Evolutionary conservation across 92 coral and sea anemone species (phyloP).

Genomic region (Heliopora coerulea): DNA sequence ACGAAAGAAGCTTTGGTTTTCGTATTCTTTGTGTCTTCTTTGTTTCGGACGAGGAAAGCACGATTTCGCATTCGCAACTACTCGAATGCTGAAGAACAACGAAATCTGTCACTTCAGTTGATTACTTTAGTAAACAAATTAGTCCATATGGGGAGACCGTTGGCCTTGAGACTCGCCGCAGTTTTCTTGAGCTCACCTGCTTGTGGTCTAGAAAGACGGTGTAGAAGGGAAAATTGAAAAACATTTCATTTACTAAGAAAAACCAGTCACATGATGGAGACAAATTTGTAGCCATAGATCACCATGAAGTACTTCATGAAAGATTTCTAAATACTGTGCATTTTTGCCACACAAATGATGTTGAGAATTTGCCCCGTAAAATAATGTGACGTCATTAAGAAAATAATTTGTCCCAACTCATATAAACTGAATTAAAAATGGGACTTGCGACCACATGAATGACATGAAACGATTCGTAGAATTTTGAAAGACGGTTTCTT

Average conservation of each 20-base stretch:
- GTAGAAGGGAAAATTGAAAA: neutral
- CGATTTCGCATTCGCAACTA: neutral
- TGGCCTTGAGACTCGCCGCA: constrained; percentile 18
- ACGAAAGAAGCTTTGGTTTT: too few species aligned
- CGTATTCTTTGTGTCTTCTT: neutral
- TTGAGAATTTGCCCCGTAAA: too few species aligned
- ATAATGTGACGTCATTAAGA: too few species aligned
- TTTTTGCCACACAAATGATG: too few species aligned
- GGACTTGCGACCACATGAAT: too few species aligned
- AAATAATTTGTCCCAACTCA: too few species aligned
- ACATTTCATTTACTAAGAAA: neutral
- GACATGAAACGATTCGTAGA: too few species aligned
- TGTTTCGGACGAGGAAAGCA: neutral
- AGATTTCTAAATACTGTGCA: too few species aligned
- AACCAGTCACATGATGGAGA: neutral
- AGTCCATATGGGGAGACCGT: constrained; percentile 3
- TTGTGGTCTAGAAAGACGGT: neutral
- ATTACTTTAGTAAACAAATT: constrained; percentile 15
- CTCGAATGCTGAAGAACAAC: neutral
- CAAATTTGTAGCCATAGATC: too few species aligned
- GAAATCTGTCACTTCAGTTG: constrained; percentile 15
- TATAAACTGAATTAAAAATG: too few species aligned
- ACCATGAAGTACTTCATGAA: too few species aligned
- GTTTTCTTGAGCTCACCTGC: constrained; percentile 3
- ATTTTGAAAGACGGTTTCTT: too few species aligned